Base-by-base conservation (phyloP, 1,140 invertebrate genomes). In the Steinernema khuongi region DNA sequence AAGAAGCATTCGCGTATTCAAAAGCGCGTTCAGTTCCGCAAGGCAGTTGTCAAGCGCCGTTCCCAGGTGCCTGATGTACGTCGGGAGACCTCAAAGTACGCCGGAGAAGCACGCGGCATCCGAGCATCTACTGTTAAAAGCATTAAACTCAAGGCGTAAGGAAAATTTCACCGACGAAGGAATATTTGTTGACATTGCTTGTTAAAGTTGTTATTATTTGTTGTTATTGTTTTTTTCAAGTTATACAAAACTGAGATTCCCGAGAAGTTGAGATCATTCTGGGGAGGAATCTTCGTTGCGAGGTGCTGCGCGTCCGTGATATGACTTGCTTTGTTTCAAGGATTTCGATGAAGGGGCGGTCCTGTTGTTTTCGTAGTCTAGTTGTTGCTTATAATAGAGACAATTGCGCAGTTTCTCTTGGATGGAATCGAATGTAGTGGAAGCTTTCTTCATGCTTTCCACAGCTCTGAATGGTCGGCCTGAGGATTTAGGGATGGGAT, bases 311-410 rank as follows among this genome's bases (percentile, higher is more conserved):
- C 50, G 50, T 22, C 50, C 50, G 19, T 60, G 50, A 22, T 60
- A 60, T 4, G 50, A 60, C 26, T 60, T 60, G 22, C 50, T 60
- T 26, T 60, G 50, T 22, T 60, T 60, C 19, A 60, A 22, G 4
- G 50, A 22, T 26, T 50, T 36, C 33, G 69, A 50, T 14, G 71
- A 18, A 1, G 32, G n/a, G 18, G 72, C 41, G 29, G 79, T 75
- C 81, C 84, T 79, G 7, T 73, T 77, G 7, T 82, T 78, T 75
- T 87, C 86, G 77, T 87, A 87, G 43, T 86, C 85, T 31, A 88
- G 83, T 77, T 88, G 87, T 73, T 88, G 87, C 73, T 87, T 88
- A 80, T 86, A 86, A 77, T 86, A 88, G 81, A 87, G 86, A 68
- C 86, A 84, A 80, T 87, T 87, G 70, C 87, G 85, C 44, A 88